Evolutionary conservation across 2,797 vertebrate genomes (phyloP).

Genomic region (Amphiprion clarkii): DNA sequence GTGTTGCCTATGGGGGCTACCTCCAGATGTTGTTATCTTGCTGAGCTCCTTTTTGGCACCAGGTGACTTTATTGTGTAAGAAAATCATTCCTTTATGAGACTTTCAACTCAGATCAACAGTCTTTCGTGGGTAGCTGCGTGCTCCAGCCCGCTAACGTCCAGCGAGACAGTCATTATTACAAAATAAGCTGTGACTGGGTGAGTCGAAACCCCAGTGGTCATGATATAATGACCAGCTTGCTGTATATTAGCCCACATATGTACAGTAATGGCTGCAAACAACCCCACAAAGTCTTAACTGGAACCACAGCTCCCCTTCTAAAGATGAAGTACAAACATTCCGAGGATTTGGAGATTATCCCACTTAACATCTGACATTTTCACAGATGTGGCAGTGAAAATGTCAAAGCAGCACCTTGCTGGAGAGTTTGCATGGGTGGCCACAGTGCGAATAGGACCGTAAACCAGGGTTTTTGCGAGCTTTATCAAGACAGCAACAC

Average conservation of each 20-base stretch:
- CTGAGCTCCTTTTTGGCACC: not conserved
- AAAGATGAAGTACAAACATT: constrained; percentile 30
- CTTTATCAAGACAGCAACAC: constrained; percentile 35
- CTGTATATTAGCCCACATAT: constrained; percentile 20
- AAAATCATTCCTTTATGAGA: not conserved
- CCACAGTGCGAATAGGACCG: constrained; percentile 1
- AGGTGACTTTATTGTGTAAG: not conserved
- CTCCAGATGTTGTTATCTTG: constrained; percentile 24
- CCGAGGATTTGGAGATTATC: constrained; percentile 36
- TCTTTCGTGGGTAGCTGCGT: not conserved
- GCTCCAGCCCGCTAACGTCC: constrained; percentile 11
- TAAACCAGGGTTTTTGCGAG: constrained; percentile 10
- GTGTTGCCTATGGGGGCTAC: constrained; percentile 2
- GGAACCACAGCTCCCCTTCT: constrained; percentile 27
- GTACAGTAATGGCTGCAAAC: constrained; percentile 19
- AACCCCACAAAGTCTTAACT: constrained; percentile 20
- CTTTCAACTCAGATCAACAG: not conserved
- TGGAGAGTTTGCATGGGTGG: constrained; percentile 20
- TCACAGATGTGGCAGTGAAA: constrained; percentile 29
- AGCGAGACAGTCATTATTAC: constrained; percentile 19
- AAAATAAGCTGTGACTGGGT: constrained; percentile 27
- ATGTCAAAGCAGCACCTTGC: constrained; percentile 42
- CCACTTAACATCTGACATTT: constrained; percentile 41
- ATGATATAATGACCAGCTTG: constrained; percentile 37
- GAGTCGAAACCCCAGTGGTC: constrained; percentile 10